Base-by-base conservation (phyloP, 1,140 invertebrate genomes). In the Chironomus tepperi region DNA sequence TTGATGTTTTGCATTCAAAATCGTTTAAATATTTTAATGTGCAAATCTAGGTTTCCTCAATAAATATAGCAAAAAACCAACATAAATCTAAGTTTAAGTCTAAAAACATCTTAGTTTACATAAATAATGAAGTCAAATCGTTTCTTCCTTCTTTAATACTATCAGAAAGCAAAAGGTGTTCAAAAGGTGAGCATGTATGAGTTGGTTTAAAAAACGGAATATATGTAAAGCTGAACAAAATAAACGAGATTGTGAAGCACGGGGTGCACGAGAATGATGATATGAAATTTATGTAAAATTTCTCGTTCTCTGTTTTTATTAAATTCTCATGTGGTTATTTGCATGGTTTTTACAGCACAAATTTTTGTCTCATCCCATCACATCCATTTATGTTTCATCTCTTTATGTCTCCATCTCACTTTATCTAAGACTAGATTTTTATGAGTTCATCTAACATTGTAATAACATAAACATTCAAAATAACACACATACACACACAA, bases 281-380 rank as follows among this genome's bases (percentile, higher is more conserved):
- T 19, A 21, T 70, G 65, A 70, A 70, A 70, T 70, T 70, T 70
- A 70, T 70, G 65, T 70, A 70, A 70, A 70, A 70, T 18, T 34
- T 19, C 65, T 70, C 65, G 19, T 70, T 18, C 65, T 12, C 3
- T 16, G 19, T 19, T 70, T 70, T 70, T 70, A 70, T 70, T 70
- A 70, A 70, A 70, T 70, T 70, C 65, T 70, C 65, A 70, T 70
- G 65, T 10, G 65, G 65, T 70, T 70, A 18, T 70, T 19, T 70
- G 65, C 47, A 57, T 57, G 47, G 3, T 57, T 57, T 57, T 57
- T n/a, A 57, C 12, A 57, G n/a, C 47, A n/a, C 12, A 57, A 12
- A 57, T 57, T 57, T 57, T 47, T 7, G 5, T 57, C n/a, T 5
- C 47, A 34, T 57, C 15, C 47, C 47, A 57, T n/a, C 47, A 1